These are phyloP conservation scores for Parapsyche elsis DNA, from an alignment of 1,140 invertebrate species.

Conservation along the genomic window DNA sequence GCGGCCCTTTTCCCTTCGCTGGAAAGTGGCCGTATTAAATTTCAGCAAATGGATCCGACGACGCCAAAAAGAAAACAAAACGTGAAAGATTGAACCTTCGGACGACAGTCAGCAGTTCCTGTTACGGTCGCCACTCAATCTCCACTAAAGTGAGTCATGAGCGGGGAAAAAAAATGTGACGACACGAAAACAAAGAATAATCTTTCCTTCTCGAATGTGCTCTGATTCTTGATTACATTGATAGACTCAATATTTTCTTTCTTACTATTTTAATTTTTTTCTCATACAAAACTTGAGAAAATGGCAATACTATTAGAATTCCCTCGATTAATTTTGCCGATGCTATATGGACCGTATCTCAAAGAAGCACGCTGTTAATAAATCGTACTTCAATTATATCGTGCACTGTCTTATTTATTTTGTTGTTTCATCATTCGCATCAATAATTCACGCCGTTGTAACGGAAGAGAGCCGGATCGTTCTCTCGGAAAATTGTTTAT, in stretches of 20 bases:
- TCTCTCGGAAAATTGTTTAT: no score
- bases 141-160: background rate
- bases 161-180: background rate
- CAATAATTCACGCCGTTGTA: background rate
- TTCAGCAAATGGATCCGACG: slow-evolving; percentile 38
- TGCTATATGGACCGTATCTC: background rate
- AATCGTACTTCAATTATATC: slow-evolving; percentile 6
- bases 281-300: no score
- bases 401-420: background rate
- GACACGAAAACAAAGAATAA: background rate
- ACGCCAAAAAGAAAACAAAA: slow-evolving; percentile 9
- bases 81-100: slow-evolving; percentile 7
- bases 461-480: no score
- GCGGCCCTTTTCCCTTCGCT: background rate
- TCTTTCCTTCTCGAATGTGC: background rate
- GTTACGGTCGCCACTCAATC: slow-evolving; percentile 18
- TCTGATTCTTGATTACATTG: background rate
- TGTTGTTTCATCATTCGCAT: background rate
- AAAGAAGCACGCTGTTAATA: background rate
- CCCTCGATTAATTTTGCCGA: background rate
- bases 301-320: slow-evolving; percentile 24
- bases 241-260: no score
- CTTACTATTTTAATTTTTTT: no score
- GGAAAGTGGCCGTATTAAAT: slow-evolving; percentile 37
- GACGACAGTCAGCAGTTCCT: background rate